phyloP scores from a whole-genome alignment of 2,113 vertebrate species.

The Chionis minor region DNA sequence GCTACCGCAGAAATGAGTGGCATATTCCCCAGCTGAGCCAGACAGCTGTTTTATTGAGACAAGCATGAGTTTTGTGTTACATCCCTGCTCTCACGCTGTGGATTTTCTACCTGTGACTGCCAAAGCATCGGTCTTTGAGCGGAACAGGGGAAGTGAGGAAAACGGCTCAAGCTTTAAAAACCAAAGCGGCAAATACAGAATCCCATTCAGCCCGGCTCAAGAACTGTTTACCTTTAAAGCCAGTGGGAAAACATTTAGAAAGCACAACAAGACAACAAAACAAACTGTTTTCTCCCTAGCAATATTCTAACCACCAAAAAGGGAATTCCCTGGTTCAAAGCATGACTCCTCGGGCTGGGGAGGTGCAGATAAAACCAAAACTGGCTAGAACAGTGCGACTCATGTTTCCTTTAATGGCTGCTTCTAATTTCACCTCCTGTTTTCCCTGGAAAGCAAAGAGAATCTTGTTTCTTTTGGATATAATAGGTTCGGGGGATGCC shows the following conservation, averaged over 20 bases:
- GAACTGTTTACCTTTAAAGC: background rate
- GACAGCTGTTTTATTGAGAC: background rate
- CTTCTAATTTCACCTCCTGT: constrained; percentile 36
- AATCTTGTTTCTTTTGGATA: constrained; percentile 1
- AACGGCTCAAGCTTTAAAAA: background rate
- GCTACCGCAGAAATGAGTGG: background rate
- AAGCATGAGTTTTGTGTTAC: background rate
- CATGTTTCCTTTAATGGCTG: background rate
- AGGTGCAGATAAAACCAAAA: background rate
- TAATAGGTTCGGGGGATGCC: background rate
- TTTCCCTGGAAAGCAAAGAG: constrained; percentile 22
- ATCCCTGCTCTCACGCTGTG: background rate
- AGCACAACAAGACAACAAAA: background rate
- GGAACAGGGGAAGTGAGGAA: background rate
- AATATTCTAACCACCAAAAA: background rate
- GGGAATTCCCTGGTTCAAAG: background rate
- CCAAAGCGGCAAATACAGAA: background rate
- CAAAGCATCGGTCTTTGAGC: background rate
- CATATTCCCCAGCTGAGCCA: background rate
- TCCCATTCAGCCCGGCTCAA: background rate
- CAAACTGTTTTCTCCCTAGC: background rate
- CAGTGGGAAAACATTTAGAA: background rate
- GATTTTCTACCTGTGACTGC: background rate
- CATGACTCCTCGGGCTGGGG: background rate
- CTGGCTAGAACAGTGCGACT: background rate